Evolutionary conservation across 92 coral and sea anemone genomes (phyloP), one percentile per base, ranked within the genome.

Genomic region (Diadumene lineata): DNA sequence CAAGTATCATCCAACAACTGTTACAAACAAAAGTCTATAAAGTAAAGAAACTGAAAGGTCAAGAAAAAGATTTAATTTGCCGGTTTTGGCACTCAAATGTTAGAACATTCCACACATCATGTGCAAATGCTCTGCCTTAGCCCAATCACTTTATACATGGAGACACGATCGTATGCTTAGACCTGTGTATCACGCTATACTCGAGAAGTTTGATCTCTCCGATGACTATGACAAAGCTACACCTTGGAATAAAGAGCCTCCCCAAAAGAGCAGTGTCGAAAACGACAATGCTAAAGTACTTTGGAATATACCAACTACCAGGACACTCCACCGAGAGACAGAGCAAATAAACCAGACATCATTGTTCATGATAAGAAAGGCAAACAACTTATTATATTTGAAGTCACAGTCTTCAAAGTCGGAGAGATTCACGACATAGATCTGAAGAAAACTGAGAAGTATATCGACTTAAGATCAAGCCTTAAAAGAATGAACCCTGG

Each of bases 221-320:
- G 51, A 44, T 24, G 23, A 17, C 23, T 7, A 57, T 17, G 11
- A 57, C 64, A 57, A 57, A 18, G 23, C 22, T 7, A 24, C 28
- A 57, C 64, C 64, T 7, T 57, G 64, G 64, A 11, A 57, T 24
- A 57, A 57, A 57, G 64, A 24, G 22, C 64, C 64, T 10, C 21
- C 28, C 11, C 64, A 7, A 24, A 57, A 57, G 28, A 57, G 64
- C 28, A 10, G 64, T 24, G 64, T 57, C 28, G 64, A 57, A 57
- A 57, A 57, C 22, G 64, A 57, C 11, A 57, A 57, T 17, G 64
- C 21, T 7, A 57, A 57, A 57, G 64, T 57, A 18, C 28, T 57
- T 7, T 57, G 64, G 21, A 24, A 57, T 24, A 57, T 57, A 11
- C 64, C 64, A 57, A 10, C 28, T 24, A 57, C 19, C 64, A 57